Conservation (phyloP, 2,113 vertebrate genomes). For the Aramus guarauna region DNA sequence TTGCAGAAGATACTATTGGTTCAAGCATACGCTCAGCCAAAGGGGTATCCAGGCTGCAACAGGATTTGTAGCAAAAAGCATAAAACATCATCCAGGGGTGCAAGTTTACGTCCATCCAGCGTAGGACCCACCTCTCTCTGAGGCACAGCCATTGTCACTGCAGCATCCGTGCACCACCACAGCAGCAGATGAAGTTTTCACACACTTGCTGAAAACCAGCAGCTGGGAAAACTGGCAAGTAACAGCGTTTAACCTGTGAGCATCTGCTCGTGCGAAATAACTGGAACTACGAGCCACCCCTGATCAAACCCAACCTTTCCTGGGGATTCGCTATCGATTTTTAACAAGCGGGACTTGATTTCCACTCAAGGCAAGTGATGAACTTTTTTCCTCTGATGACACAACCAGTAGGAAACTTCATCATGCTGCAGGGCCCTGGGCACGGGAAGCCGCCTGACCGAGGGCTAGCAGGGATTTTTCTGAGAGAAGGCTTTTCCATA, state of each 20-base stretch:
- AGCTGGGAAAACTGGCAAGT: background rate
- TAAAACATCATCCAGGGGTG: background rate
- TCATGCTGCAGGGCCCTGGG: background rate
- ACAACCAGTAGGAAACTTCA: background rate
- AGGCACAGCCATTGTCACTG: background rate
- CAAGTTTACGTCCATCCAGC: background rate
- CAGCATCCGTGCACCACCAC: background rate
- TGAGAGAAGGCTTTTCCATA: background rate
- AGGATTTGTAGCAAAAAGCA: background rate
- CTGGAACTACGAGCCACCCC: background rate
- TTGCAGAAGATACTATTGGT: background rate
- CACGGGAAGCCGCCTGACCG: background rate
- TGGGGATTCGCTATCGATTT: background rate
- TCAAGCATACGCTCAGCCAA: background rate
- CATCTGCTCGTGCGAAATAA: background rate
- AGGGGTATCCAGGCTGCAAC: background rate
- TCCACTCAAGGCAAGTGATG: accelerated
- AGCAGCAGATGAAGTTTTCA: background rate
- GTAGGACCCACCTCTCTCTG: background rate
- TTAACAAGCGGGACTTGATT: background rate
- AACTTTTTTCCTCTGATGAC: background rate
- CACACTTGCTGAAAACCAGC: background rate
- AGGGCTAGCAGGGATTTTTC: background rate
- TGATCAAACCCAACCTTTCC: background rate
- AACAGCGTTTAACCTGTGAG: background rate